Conservation (phyloP, 1,140 invertebrate species). For the Neodiprion fabricii region DNA sequence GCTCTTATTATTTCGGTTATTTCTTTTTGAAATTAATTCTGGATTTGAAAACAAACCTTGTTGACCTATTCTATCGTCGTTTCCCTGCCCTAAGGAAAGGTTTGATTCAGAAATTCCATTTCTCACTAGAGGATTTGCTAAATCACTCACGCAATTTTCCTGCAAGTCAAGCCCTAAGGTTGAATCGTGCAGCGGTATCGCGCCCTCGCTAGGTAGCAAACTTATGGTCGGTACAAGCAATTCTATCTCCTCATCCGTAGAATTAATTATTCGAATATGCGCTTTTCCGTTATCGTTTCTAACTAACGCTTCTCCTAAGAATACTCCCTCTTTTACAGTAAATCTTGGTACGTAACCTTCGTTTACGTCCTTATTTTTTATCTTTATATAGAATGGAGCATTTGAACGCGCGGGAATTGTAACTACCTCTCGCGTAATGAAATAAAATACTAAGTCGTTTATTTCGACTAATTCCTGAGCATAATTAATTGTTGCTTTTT, state of each 20-base stretch:
- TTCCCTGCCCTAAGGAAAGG: too few species aligned
- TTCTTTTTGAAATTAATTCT: too few species aligned
- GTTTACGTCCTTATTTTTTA: not conserved
- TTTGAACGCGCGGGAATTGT: conserved; percentile 5
- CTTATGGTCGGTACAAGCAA: not conserved
- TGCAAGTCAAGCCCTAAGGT: not conserved
- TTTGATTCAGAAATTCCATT: too few species aligned
- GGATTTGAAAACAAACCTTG: too few species aligned
- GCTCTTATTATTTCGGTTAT: too few species aligned
- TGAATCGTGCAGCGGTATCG: not conserved
- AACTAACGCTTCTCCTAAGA: conserved; percentile 8
- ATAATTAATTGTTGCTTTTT: conserved; percentile 3
- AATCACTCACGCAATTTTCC: too few species aligned
- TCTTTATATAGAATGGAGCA: not conserved
- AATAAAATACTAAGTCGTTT: not conserved
- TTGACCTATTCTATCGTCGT: too few species aligned
- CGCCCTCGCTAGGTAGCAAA: not conserved
- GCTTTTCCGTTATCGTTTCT: conserved; percentile 12
- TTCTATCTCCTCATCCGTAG: not conserved
- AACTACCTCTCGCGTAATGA: conserved; percentile 6
- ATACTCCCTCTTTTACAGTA: not conserved
- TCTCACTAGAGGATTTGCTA: too few species aligned
- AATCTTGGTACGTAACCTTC: conserved; percentile 16
- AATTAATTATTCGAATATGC: conserved; percentile 16
- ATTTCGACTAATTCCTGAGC: not conserved